These are phyloP conservation scores for Lasioglossum malachurum DNA, from an alignment of 2,888 invertebrate species.

Conservation along the genomic window DNA sequence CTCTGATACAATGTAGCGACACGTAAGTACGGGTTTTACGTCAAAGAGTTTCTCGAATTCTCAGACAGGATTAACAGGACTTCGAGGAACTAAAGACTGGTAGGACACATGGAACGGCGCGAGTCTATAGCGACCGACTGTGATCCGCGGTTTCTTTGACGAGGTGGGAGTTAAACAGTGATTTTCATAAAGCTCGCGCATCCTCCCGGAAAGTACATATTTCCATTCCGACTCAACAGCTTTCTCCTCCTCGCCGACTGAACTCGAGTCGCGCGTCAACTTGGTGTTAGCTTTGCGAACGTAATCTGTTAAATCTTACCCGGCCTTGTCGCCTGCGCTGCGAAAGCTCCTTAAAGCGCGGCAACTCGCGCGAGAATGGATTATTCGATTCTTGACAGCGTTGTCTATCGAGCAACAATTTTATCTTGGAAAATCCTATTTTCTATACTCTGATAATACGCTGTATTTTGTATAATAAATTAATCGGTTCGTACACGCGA, in stretches of 20 bases:
- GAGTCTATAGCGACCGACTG: not conserved
- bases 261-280: not conserved
- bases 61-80: too few species aligned
- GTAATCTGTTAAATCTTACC: not conserved
- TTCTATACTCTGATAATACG: not conserved
- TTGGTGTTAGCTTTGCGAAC: not conserved
- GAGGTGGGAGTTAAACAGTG: not conserved
- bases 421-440: not conserved
- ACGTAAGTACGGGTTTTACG: too few species aligned
- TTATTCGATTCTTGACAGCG: not conserved
- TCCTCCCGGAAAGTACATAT: not conserved
- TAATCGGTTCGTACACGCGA: not conserved
- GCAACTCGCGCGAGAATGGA: not conserved
- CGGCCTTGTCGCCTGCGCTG: not conserved
- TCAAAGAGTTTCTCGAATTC: not conserved
- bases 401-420: not conserved
- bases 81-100: not conserved
- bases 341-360: conserved; percentile 6
- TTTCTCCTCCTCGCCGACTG: not conserved
- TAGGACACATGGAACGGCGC: not conserved
- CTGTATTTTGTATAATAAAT: not conserved
- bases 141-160: not conserved
- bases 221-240: not conserved
- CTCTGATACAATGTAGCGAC: too few species aligned
- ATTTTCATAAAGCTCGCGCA: not conserved